These are phyloP conservation scores for Cercopithecus mona DNA, from an alignment of 2,113 vertebrate species.

Conservation along the genomic window DNA sequence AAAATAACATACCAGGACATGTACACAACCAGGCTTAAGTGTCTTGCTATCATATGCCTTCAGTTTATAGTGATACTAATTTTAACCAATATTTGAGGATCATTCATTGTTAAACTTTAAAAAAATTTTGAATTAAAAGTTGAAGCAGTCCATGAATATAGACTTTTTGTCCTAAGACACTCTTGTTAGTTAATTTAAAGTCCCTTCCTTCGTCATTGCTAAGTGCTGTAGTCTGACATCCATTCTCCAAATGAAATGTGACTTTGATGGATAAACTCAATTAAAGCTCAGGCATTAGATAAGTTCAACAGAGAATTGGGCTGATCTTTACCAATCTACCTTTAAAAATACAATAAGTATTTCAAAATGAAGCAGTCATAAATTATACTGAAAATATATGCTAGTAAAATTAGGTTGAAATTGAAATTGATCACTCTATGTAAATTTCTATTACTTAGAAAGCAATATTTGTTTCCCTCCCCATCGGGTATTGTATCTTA, in stretches of 20 bases:
- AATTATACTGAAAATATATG: slow-evolving; percentile 76
- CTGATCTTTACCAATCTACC: slow-evolving; percentile 79
- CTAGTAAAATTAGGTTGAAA: slow-evolving; percentile 74
- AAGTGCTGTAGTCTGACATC: slow-evolving; percentile 69
- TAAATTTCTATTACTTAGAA: slow-evolving; percentile 68
- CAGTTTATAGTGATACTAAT: not conserved
- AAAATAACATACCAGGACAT: not conserved
- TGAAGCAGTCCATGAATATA: slow-evolving; percentile 68
- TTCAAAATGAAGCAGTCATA: slow-evolving; percentile 80
- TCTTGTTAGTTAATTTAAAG: slow-evolving; percentile 84
- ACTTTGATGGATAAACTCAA: slow-evolving; percentile 87
- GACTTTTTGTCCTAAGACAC: slow-evolving; percentile 73
- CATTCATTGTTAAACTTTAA: not conserved
- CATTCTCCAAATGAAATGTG: slow-evolving; percentile 76
- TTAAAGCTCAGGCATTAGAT: slow-evolving; percentile 81
- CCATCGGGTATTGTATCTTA: slow-evolving; percentile 40
- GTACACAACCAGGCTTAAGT: not conserved
- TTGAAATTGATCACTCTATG: slow-evolving; percentile 70
- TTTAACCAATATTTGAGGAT: slow-evolving; percentile 9
- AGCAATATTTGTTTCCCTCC: slow-evolving; percentile 51
- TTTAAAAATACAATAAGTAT: slow-evolving; percentile 83
- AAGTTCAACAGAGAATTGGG: slow-evolving; percentile 79
- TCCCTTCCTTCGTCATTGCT: slow-evolving; percentile 66
- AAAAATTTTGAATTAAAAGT: slow-evolving; percentile 64
- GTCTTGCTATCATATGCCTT: not conserved